These are phyloP conservation scores for Philaethria dido DNA, from an alignment of 2,888 invertebrate species.

Conservation along the genomic window DNA sequence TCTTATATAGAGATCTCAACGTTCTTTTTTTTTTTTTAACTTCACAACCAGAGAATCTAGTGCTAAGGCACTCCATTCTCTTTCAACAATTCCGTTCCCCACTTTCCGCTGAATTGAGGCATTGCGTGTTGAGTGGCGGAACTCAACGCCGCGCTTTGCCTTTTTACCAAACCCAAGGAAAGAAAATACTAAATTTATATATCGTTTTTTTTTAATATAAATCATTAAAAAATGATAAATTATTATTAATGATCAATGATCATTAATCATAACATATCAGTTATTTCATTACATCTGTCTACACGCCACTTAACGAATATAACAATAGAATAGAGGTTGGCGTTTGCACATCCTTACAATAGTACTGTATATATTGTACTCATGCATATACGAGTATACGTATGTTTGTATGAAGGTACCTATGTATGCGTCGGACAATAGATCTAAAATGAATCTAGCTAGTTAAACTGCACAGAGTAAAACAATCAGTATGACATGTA, in stretches of 20 bases:
- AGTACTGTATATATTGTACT: slow-evolving; percentile 1
- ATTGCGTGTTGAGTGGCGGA: too few relatives aligned
- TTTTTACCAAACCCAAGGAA: too few relatives aligned
- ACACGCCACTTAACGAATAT: slow-evolving; percentile 17
- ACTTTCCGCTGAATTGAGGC: too few relatives aligned
- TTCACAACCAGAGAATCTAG: too few relatives aligned
- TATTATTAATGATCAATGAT: background rate
- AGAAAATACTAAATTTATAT: too few relatives aligned
- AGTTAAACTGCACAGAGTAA: slow-evolving; percentile 21
- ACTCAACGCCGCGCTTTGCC: too few relatives aligned
- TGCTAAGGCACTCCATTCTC: too few relatives aligned
- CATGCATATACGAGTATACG: background rate
- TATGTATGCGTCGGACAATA: slow-evolving; percentile 36
- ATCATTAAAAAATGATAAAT: too few relatives aligned
- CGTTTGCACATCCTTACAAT: slow-evolving; percentile 30
- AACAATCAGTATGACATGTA: slow-evolving; percentile 12
- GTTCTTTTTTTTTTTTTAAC: too few relatives aligned
- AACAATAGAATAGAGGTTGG: slow-evolving; percentile 22
- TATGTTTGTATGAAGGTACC: slow-evolving; percentile 6
- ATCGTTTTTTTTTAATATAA: too few relatives aligned
- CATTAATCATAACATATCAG: background rate
- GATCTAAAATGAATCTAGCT: slow-evolving; percentile 37
- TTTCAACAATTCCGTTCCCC: too few relatives aligned
- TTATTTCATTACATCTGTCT: background rate
- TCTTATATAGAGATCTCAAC: too few relatives aligned